Conservation (phyloP, 2,113 vertebrate species). For the Neodon shergylaensis region DNA sequence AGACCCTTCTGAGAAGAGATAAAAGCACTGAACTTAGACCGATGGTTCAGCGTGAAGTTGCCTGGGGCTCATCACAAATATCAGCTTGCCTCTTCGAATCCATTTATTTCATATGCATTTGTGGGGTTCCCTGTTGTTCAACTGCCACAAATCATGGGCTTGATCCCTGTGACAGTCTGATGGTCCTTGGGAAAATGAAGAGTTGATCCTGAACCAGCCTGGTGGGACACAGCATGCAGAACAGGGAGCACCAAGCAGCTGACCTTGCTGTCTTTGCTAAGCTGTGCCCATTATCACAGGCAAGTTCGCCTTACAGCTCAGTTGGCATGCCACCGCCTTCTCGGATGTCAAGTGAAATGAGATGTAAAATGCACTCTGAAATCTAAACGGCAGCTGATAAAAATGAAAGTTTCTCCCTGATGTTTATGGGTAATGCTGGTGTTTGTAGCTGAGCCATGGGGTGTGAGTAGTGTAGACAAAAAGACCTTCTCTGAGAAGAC, state of each 20-base stretch:
- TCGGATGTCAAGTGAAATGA: slow-evolving; percentile 61
- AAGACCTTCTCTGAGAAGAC: neutral
- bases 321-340: slow-evolving; percentile 47
- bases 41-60: neutral
- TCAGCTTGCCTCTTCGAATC: neutral
- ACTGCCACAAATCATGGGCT: neutral
- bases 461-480: neutral
- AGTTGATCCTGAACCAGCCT: slow-evolving; percentile 39
- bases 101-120: neutral
- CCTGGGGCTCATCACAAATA: slow-evolving; percentile 26
- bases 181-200: slow-evolving; percentile 16
- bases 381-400: slow-evolving; percentile 35
- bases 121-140: neutral
- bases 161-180: neutral
- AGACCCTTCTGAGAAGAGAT: neutral
- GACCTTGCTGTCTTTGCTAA: slow-evolving; percentile 60
- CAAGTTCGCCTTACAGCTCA: slow-evolving; percentile 65
- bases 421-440: neutral
- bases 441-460: neutral
- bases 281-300: slow-evolving; percentile 42
- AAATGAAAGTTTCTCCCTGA: neutral
- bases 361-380: slow-evolving; percentile 52
- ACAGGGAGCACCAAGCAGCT: slow-evolving; percentile 5
- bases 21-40: slow-evolving; percentile 6
- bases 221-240: neutral